Conservation (phyloP, 2,888 invertebrate genomes). For the Drosophila mimetica region DNA sequence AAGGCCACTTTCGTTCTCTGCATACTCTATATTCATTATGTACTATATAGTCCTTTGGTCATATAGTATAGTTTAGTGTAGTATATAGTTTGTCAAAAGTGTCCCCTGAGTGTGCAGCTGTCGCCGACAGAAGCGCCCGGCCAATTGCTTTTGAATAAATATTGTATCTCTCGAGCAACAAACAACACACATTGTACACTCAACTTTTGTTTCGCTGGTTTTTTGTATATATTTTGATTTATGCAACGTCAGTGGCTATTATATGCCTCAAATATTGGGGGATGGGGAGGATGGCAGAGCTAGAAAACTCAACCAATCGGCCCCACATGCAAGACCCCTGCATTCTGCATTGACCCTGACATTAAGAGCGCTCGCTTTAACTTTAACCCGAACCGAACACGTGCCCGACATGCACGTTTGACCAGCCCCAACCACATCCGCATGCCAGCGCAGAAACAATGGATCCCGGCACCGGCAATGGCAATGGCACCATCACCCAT, state of each 20-base stretch:
- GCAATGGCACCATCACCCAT: background rate
- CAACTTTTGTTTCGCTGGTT: conserved; percentile 29
- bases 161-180: conserved; percentile 40
- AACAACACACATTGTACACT: conserved; percentile 20
- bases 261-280: conserved; percentile 14
- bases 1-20: conserved; percentile 54
- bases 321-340: conserved; percentile 37
- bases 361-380: conserved; percentile 54
- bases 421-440: conserved; percentile 62
- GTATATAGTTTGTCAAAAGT: conserved; percentile 62
- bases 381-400: conserved; percentile 44
- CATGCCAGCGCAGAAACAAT: conserved; percentile 57
- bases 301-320: conserved; percentile 2
- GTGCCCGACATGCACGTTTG: conserved; percentile 59
- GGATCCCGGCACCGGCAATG: conserved; percentile 6
- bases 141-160: conserved; percentile 55
- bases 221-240: conserved; percentile 53
- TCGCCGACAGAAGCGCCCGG: conserved; percentile 39
- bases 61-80: no score
- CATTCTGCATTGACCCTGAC: conserved; percentile 71
- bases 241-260: conserved; percentile 44
- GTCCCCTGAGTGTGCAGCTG: conserved; percentile 59
- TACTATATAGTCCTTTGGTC: conserved; percentile 25
- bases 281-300: background rate
- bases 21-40: conserved; percentile 16